phyloP scores from a whole-genome alignment of 2,113 vertebrate species.

The Gobius niger region DNA sequence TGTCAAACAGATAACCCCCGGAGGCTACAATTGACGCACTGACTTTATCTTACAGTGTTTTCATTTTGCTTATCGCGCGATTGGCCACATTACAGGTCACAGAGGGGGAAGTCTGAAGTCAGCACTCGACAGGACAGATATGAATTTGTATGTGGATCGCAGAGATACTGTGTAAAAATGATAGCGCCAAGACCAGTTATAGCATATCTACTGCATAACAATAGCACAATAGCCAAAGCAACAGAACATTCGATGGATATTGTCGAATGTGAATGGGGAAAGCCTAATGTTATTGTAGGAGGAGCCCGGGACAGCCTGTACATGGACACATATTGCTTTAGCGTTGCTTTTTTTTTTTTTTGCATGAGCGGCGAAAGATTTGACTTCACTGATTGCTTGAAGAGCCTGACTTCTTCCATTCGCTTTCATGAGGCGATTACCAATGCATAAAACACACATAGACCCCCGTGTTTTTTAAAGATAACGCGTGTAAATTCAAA shows the following conservation, averaged over 20 bases:
- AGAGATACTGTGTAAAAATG: constrained; percentile 30
- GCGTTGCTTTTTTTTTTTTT: too few species aligned
- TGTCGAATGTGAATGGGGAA: constrained; percentile 17
- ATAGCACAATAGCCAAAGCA: constrained; percentile 17
- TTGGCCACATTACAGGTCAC: constrained; percentile 31
- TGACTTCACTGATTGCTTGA: not conserved
- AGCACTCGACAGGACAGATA: constrained; percentile 56
- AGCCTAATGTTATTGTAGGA: too few species aligned
- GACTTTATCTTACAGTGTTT: constrained; percentile 55
- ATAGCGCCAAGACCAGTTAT: constrained; percentile 48
- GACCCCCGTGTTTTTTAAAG: constrained; percentile 24
- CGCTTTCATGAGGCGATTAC: constrained; percentile 5
- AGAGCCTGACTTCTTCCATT: not conserved
- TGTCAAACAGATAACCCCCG: constrained; percentile 41
- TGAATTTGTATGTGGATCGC: constrained; percentile 46
- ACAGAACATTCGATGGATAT: constrained; percentile 40
- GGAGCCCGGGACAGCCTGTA: too few species aligned
- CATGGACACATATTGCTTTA: too few species aligned
- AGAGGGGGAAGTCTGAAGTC: constrained; percentile 50
- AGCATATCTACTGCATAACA: constrained; percentile 36
- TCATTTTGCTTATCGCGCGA: constrained; percentile 58
- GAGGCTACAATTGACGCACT: constrained; percentile 55
- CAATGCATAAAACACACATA: constrained; percentile 26
- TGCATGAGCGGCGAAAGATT: not conserved
- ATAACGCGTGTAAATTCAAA: constrained; percentile 66